Conservation (phyloP, 2,888 invertebrate genomes). For the Leucozona laternaria region DNA sequence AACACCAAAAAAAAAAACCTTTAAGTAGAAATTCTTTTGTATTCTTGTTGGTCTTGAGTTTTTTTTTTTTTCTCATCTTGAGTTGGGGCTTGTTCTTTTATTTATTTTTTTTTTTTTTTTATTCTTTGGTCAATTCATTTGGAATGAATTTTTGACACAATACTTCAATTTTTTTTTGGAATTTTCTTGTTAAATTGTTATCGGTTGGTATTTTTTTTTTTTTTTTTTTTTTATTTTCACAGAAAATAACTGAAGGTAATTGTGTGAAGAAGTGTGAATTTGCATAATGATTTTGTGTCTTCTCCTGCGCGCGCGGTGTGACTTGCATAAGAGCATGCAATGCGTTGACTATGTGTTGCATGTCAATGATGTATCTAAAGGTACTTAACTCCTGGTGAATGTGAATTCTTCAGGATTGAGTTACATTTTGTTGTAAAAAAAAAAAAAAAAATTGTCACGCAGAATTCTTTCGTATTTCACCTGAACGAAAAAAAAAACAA, state of each 20-base stretch:
- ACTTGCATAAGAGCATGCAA: constrained; percentile 58
- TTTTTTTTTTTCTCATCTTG: constrained; percentile 2
- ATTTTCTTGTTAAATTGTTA: constrained; percentile 37
- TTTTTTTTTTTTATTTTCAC: background rate
- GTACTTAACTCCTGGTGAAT: constrained; percentile 13
- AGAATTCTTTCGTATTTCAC: constrained; percentile 53
- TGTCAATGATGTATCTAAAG: constrained; percentile 58
- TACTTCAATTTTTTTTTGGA: constrained; percentile 36
- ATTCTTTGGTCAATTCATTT: constrained; percentile 44
- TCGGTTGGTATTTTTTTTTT: constrained; percentile 3
- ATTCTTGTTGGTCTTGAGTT: background rate
- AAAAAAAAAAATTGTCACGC: constrained; percentile 56
- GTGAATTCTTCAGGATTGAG: constrained; percentile 14
- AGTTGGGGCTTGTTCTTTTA: background rate
- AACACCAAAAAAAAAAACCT: constrained; percentile 18
- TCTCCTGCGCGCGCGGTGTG: constrained; percentile 23
- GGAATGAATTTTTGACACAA: constrained; percentile 70
- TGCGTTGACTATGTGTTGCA: constrained; percentile 50
- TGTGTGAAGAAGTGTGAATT: constrained; percentile 57
- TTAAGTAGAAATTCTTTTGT: constrained; percentile 2
- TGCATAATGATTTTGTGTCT: constrained; percentile 56
- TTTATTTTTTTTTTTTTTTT: background rate
- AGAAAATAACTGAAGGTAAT: constrained; percentile 50
- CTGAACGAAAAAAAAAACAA: background rate
- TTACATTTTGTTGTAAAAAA: constrained; percentile 18